Percentiles rank a stretch among this genome's conserved stretches.
Evolutionary conservation across 2,797 vertebrate genomes (phyloP).

Genomic region (Lophotriccus pileatus): DNA sequence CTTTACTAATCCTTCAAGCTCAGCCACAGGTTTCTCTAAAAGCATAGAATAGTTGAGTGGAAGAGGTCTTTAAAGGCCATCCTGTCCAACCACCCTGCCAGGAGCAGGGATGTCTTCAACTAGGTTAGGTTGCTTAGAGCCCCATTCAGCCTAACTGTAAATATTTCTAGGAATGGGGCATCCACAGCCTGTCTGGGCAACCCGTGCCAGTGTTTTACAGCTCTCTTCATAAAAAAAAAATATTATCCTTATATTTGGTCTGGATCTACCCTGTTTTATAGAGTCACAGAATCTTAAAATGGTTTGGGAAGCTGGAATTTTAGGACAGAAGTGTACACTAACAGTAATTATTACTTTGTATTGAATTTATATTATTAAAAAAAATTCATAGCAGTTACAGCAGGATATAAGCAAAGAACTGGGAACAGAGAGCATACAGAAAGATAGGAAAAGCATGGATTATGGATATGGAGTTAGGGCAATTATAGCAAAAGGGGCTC

Average conservation of each 20-base stretch:
- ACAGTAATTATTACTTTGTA: not conserved
- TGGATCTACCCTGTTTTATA: not conserved
- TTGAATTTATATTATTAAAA: not conserved
- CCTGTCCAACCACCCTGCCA: not conserved
- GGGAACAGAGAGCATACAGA: not conserved
- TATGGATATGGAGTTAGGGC: not conserved
- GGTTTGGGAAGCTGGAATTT: not conserved
- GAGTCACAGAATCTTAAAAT: not conserved
- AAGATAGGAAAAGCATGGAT: not conserved
- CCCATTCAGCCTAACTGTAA: not conserved
- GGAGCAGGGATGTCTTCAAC: not conserved
- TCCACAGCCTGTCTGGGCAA: not conserved
- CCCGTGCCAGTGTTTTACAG: not conserved
- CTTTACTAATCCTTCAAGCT: not conserved
- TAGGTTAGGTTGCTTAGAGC: not conserved
- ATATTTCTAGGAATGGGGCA: not conserved
- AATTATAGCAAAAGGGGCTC: not conserved
- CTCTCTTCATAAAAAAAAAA: not conserved
- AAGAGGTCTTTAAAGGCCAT: not conserved
- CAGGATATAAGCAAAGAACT: not conserved
- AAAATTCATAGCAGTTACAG: not conserved
- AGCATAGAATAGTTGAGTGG: not conserved
- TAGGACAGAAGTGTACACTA: not conserved
- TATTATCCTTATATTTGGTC: not conserved
- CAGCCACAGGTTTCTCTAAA: not conserved